These are phyloP conservation scores for Semaprochilodus insignis DNA, from an alignment of 2,797 vertebrate genomes.

Conservation along the genomic window DNA sequence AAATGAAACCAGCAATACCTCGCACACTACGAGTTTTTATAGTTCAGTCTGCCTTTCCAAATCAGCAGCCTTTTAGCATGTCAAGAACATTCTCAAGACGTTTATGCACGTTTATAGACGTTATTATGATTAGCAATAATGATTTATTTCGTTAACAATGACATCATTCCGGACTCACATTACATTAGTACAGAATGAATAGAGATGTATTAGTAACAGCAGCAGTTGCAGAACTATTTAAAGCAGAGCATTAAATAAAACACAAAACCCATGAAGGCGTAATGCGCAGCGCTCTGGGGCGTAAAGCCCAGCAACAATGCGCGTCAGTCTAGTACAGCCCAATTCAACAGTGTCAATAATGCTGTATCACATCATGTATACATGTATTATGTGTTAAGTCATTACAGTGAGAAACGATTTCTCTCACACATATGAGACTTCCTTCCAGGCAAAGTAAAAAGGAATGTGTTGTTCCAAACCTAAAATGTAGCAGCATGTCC, in stretches of 20 bases:
- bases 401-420: not conserved
- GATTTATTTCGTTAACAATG: slow-evolving; percentile 22
- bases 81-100: not conserved
- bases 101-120: too few relatives aligned
- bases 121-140: not conserved
- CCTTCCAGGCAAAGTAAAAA: not conserved
- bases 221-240: slow-evolving; percentile 12
- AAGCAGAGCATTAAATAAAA: slow-evolving; percentile 27
- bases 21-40: too few relatives aligned
- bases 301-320: not conserved
- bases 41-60: too few relatives aligned
- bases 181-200: not conserved
- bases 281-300: not conserved
- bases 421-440: not conserved
- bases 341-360: not conserved
- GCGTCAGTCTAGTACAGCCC: not conserved
- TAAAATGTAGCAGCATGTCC: not conserved
- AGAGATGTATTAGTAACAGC: slow-evolving; percentile 4
- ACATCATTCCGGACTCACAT: not conserved
- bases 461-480: not conserved
- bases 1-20: too few relatives aligned
- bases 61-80: not conserved
- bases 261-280: not conserved
- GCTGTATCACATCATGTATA: not conserved
- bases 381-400: too few relatives aligned